Base-by-base conservation (phyloP, 2,113 vertebrate genomes). In the Platycercus adscitus region DNA sequence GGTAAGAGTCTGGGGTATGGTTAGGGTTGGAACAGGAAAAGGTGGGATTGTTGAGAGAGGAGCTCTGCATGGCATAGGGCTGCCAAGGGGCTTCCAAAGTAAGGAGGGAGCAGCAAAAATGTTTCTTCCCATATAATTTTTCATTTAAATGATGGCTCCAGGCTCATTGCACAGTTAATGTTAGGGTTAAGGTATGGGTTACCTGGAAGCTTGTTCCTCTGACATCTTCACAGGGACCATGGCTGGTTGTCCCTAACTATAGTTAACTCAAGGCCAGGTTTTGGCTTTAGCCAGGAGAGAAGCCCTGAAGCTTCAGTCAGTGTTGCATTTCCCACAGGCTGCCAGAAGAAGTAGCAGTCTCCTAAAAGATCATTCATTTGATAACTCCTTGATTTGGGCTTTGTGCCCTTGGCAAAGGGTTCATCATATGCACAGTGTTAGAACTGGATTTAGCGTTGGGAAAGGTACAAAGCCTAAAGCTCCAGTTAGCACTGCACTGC, bases 191-290 rank as follows among this genome's bases (percentile, higher is more conserved):
- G 12, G 9, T 47, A 19, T 20, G 6, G 31, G 5, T 63, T 89
- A 64, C 17, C 21, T 37, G 24, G 49, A 76, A 86, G 28, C 23
- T 41, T 76, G 4, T 50, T 85, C 31, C 26, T 66, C 31, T 3
- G 5, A 58, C 15, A 46, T 17, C 50, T 85, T 79, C 2, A 7
- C 5, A 0, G 0, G 24, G 55, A 82, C 41, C 18, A 25, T 1
- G 24, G 26, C 26, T 79, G 41, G 11, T n/a, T 73, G n/a, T 10
- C 29, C 17, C 11, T 35, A 75, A 5, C 29, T 83, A 13, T 1
- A 68, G 31, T 24, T 35, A 84, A 20, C 13, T 66, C 33, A 31
- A 37, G 11, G 53, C 46, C 28, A 55, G n/a, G 10, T 6, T 77
- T 93, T 72, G 80, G 11, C 13, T 87, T 89, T 17, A 55, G 44